Percentiles rank a stretch among this genome's conserved stretches.
Evolutionary conservation across 2,888 invertebrate species (phyloP).

Genomic region (Archips crataeganus): DNA sequence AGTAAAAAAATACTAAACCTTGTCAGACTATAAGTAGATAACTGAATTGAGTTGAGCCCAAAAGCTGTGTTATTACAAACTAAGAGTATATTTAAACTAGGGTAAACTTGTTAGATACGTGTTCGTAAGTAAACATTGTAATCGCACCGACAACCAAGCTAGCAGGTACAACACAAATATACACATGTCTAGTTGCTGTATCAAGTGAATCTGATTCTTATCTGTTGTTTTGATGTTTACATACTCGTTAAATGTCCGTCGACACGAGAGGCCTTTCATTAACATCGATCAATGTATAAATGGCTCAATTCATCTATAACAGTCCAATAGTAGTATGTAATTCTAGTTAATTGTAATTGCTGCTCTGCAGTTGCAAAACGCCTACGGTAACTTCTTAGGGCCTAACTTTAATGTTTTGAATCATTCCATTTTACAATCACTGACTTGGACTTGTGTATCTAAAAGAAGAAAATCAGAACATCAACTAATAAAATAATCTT

Average conservation of each 20-base stretch:
- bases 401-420: no score
- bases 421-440: no score
- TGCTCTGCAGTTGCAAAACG: no score
- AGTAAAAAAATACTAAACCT: neutral
- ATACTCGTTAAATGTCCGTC: neutral
- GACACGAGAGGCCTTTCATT: neutral
- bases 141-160: neutral
- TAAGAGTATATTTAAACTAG: neutral
- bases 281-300: neutral
- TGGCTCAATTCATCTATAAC: neutral
- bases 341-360: no score
- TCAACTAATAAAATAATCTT: no score
- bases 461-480: no score
- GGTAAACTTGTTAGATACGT: neutral
- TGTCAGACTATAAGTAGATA: neutral
- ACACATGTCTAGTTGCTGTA: neutral
- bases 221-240: constrained; percentile 11
- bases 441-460: no score
- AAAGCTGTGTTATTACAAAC: neutral
- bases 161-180: neutral
- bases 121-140: neutral
- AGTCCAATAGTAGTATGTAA: no score
- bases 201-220: constrained; percentile 1
- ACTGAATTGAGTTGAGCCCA: neutral
- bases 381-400: no score